Evolutionary conservation across 1,140 invertebrate species (phyloP), one percentile per base, ranked within the genome.

Genomic region (Brachionus manjavacas): DNA sequence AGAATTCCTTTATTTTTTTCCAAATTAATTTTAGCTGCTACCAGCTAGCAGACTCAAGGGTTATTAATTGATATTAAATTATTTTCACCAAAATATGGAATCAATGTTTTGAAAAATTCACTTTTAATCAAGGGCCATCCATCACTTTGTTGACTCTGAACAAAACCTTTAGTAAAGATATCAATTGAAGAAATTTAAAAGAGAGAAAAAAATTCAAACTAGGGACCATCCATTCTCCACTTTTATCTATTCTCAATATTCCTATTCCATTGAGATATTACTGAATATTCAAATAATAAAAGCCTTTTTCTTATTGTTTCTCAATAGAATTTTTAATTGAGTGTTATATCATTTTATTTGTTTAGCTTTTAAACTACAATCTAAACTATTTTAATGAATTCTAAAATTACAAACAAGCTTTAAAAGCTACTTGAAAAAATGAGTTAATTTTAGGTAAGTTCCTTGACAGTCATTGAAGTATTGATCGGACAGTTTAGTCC

Each of bases 281-380:
- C 25, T 60, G 52, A 60, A 60, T 60, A 60, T 60, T 60, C 16
- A 60, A 60, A 60, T 60, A 7, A 20, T 4, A 60, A 60, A 20
- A 8, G 4, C 52, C 2, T 60, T 60, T 9, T 60, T 20, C 20
- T 60, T 60, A 20, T 60, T 16, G n/a, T 60, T 60, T 60, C 52
- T 60, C 52, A 60, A 60, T 60, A 60, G 52, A 60, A 60, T 60
- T 60, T 60, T 23, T 60, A 60, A 60, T 60, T 60, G 52, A 60
- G 52, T 60, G 52, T 60, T 60, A 60, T 60, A 60, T 60, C 52
- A 60, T 60, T 60, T 60, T 20, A 20, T 60, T 60, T 16, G 9
- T 60, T 60, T 20, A 23, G 16, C 16, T 60, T 60, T 60, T 60
- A 60, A 60, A 60, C 52, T 9, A 25, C 52, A 60, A 60, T 60